Percentiles rank a stretch among this genome's conserved stretches.
phyloP scores from a whole-genome alignment of 2,888 invertebrate species.

The Conomelus anceps region DNA sequence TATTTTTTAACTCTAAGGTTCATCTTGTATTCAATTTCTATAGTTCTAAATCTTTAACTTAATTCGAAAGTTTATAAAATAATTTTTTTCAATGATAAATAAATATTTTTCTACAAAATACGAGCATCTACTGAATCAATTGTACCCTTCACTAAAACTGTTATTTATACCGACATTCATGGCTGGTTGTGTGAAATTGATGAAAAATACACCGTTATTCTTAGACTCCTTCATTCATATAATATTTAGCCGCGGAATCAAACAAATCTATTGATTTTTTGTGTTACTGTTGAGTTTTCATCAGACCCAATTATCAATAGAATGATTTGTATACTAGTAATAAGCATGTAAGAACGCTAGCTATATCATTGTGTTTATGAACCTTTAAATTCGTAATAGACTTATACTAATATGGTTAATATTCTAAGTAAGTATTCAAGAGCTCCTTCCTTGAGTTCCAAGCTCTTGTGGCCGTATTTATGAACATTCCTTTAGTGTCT shows the following conservation, averaged over 20 bases:
- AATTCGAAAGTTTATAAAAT: background rate
- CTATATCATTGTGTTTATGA: too few species aligned
- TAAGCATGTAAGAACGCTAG: too few species aligned
- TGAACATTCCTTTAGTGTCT: too few species aligned
- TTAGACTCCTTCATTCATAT: background rate
- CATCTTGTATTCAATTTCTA: background rate
- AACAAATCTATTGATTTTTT: background rate
- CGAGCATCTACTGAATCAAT: background rate
- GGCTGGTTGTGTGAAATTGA: background rate
- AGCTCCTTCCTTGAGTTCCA: background rate
- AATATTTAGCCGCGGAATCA: background rate
- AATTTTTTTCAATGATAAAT: background rate
- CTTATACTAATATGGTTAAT: background rate
- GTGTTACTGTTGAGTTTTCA: too few species aligned
- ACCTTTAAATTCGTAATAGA: background rate
- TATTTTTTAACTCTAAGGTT: background rate
- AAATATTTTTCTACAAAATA: background rate
- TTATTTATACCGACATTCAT: too few species aligned
- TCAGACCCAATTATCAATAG: too few species aligned
- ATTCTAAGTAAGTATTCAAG: background rate
- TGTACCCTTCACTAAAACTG: background rate
- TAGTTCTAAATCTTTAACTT: background rate
- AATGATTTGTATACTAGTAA: too few species aligned
- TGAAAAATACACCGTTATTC: background rate
- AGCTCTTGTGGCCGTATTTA: too few species aligned